Evolutionary conservation across 2,888 invertebrate genomes (phyloP).

Genomic region (Pandemis heparana): DNA sequence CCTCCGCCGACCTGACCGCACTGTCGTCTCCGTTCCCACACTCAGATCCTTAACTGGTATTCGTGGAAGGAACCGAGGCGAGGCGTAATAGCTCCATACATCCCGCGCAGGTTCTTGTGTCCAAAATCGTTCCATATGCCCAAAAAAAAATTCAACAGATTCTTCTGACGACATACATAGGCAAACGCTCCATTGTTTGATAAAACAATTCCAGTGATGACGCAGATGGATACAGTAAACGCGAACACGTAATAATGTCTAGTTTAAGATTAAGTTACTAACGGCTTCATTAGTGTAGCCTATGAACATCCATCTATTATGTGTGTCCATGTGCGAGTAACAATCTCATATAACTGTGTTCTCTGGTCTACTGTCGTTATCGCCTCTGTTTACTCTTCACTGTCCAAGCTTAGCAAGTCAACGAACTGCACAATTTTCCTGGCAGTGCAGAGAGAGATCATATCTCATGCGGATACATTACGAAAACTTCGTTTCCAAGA

Average conservation of each 20-base stretch:
- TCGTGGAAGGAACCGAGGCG: conserved; percentile 11
- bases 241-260: conserved; percentile 1
- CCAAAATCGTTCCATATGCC: conserved; percentile 18
- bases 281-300: conserved; percentile 20
- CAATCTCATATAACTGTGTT: conserved; percentile 29
- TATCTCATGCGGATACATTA: conserved; percentile 36
- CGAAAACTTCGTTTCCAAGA: conserved; percentile 24
- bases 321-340: neutral
- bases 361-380: conserved; percentile 30
- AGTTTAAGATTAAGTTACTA: conserved; percentile 30
- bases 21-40: conserved; percentile 52
- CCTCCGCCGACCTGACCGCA: conserved; percentile 47
- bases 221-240: conserved; percentile 17
- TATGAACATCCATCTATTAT: neutral
- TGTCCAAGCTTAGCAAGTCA: conserved; percentile 28
- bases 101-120: conserved; percentile 17
- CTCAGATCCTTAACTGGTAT: conserved; percentile 40
- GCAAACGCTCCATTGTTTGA: conserved; percentile 20
- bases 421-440: conserved; percentile 35
- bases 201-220: conserved; percentile 15
- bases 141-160: conserved; percentile 17
- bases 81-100: conserved; percentile 14
- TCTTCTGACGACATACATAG: conserved; percentile 29
- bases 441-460: conserved; percentile 25
- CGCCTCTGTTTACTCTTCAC: conserved; percentile 37